Conservation (phyloP, 2,888 invertebrate genomes). For the Synergus itoensis region DNA sequence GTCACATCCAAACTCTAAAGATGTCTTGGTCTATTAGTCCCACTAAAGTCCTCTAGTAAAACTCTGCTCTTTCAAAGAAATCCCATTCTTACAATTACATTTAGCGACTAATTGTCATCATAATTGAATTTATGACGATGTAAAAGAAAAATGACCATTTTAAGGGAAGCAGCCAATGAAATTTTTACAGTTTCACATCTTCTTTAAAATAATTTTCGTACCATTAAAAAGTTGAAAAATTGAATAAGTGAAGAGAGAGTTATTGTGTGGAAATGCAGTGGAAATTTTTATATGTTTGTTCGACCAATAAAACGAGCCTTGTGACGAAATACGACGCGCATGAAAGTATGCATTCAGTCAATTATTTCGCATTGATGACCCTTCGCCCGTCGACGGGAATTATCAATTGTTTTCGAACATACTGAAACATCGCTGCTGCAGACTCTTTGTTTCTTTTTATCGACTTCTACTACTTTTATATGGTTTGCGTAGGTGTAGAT, state of each 20-base stretch:
- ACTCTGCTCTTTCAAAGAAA: neutral
- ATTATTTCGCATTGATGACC: conserved; percentile 63
- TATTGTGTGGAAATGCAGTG: conserved; percentile 2
- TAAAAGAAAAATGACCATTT: conserved; percentile 1
- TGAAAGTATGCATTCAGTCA: conserved; percentile 24
- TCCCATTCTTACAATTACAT: neutral
- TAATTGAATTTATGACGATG: neutral
- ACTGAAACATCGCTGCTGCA: conserved; percentile 54
- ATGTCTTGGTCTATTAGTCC: conserved; percentile 44
- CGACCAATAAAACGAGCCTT: neutral
- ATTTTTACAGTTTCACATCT: no score
- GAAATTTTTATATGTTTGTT: conserved; percentile 1
- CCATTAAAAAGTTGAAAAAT: no score
- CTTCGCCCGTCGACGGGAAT: conserved; percentile 48
- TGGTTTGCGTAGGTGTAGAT: neutral
- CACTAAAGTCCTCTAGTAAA: neutral
- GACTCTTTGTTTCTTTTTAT: conserved; percentile 61
- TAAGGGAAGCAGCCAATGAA: no score
- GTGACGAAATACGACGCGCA: neutral
- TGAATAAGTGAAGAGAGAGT: neutral
- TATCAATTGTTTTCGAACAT: conserved; percentile 64
- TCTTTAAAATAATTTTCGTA: no score
- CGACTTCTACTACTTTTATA: conserved; percentile 41
- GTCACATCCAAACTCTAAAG: conserved; percentile 50
- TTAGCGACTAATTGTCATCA: neutral